Evolutionary conservation across 2,113 vertebrate genomes (phyloP), one percentile per base, ranked within the genome.

Genomic region (Colossoma macropomum): DNA sequence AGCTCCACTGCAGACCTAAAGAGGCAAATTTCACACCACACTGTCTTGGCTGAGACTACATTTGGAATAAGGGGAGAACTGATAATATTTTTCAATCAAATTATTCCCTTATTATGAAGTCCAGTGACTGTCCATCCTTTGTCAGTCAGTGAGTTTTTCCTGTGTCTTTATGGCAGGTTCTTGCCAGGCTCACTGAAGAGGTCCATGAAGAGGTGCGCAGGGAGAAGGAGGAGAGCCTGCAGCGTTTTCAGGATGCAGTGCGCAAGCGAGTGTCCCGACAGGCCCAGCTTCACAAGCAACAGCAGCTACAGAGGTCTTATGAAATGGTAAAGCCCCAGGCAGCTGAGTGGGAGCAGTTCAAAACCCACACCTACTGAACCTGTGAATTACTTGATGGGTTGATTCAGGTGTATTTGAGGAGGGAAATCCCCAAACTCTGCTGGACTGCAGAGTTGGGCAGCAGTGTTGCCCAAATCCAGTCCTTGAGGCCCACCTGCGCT

Each of bases 231-330:
- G 94, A 95, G 78, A 91, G 84, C 38, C 92, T 99, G 74, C 92
- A 87, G 7, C 91, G 77, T 0, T 99, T 98, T 92, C 97, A 97
- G 86, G 92, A 90, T 1, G 91, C 94, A 87, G 97, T 98, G 69
- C 96, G 93, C 88, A 90, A 77, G 59, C 92, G 98, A 23, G 94
- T 99, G 89, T 96, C 94, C 32, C 93, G 94, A 50, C 95, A 92
- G 60, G 79, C 93, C 38, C 89, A 87, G 54, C 71, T 92, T 83
- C 88, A 85, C 17, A 94, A 90, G n/a, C 88, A 90, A 54, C 94
- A 89, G 8, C 94, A 96, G 86, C 87, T 95, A 62, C 94, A 93
- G 85, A 89, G 85, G 63, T 92, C 88, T 38, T 90, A 23, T 0
- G 89, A 94, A 90, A 95, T 87, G 0, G 94, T 98, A 90, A 96